A percentile compares a stretch with the other conserved stretches of the same genome.
These are phyloP conservation scores for Gobio occitaniae DNA, from an alignment of 2,797 vertebrate genomes.

Conservation along the genomic window DNA sequence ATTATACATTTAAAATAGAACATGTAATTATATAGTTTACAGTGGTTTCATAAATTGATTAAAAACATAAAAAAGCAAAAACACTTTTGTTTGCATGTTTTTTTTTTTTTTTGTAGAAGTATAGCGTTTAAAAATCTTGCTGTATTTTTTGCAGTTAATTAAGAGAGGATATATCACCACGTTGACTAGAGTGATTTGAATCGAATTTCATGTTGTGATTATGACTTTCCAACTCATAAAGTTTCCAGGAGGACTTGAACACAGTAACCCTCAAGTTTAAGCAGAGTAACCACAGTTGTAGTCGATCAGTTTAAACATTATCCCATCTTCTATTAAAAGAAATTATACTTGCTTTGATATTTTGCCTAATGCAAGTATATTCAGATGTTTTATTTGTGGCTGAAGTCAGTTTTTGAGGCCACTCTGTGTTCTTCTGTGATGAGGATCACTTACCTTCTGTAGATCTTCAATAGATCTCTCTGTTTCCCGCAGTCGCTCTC, in stretches of 20 bases:
- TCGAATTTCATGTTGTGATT: background rate
- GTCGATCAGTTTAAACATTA: background rate
- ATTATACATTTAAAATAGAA: too few relatives aligned
- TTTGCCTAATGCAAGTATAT: background rate
- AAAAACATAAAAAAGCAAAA: background rate
- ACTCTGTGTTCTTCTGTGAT: background rate
- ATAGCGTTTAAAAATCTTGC: background rate
- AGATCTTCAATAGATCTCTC: conserved; percentile 92
- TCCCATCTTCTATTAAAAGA: background rate
- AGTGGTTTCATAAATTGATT: background rate
- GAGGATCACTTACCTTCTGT: conserved; percentile 86
- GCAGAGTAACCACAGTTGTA: background rate
- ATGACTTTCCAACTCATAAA: background rate
- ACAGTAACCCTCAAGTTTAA: background rate
- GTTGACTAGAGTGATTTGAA: background rate
- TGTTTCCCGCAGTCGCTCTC: conserved; percentile 92
- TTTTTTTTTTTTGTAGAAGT: too few relatives aligned
- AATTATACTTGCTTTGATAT: background rate
- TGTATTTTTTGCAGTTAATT: background rate
- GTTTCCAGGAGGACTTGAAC: background rate
- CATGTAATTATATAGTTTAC: too few relatives aligned
- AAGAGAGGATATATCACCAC: background rate
- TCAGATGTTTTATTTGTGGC: background rate
- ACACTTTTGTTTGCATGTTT: too few relatives aligned
- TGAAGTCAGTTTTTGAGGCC: background rate